These are phyloP conservation scores for Drosophila miranda DNA, from an alignment of 1,140 invertebrate species.

Conservation along the genomic window DNA sequence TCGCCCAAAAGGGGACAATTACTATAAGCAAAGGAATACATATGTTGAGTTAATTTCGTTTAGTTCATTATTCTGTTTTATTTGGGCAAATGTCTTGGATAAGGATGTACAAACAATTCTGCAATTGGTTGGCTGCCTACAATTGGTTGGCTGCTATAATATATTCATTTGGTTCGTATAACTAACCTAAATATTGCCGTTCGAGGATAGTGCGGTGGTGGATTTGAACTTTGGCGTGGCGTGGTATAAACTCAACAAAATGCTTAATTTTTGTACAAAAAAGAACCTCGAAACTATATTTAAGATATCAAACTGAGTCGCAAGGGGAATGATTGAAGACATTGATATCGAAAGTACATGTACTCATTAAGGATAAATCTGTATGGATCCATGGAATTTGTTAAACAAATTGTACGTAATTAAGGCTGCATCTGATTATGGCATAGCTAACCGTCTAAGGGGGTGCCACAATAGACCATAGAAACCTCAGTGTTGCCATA, in stretches of 20 bases:
- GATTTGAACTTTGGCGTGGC: conserved; percentile 61
- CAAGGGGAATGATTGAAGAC: conserved; percentile 41
- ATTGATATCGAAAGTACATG: conserved; percentile 17
- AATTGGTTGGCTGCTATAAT: conserved; percentile 58
- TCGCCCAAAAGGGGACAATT: no score
- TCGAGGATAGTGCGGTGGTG: conserved; percentile 43
- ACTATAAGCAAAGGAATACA: no score
- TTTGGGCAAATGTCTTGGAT: conserved; percentile 85
- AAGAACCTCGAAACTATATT: conserved; percentile 56
- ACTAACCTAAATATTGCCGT: conserved; percentile 56
- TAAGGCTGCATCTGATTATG: conserved; percentile 53
- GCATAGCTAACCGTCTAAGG: conserved; percentile 93
- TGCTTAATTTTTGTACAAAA: conserved; percentile 63
- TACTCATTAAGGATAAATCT: conserved; percentile 44
- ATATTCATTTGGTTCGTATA: conserved; percentile 68
- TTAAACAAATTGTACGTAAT: conserved; percentile 64
- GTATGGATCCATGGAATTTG: conserved; percentile 37
- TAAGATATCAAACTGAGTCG: conserved; percentile 40
- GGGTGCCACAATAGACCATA: conserved; percentile 98
- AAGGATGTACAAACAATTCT: not conserved
- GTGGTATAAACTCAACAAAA: conserved; percentile 60
- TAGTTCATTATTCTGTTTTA: conserved; percentile 6
- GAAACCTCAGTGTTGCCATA: conserved; percentile 99
- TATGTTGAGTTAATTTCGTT: no score
- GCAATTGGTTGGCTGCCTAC: no score